These are phyloP conservation scores for Electrona antarctica DNA, from an alignment of 2,113 vertebrate genomes.

Conservation along the genomic window DNA sequence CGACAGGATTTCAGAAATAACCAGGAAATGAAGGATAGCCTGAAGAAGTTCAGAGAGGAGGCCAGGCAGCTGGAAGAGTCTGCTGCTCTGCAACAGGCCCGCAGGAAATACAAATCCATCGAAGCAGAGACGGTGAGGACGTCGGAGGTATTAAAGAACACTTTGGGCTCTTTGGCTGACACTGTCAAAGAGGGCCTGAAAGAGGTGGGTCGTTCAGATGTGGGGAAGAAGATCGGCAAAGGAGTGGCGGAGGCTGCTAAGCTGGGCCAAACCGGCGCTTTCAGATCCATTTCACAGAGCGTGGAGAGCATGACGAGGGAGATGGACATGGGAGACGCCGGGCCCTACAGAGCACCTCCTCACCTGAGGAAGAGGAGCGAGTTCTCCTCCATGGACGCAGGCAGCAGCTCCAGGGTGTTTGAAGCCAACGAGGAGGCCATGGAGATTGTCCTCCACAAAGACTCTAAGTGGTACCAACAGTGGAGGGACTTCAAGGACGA, in stretches of 20 bases:
- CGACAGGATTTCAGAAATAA: constrained; percentile 88
- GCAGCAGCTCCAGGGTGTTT: constrained; percentile 82
- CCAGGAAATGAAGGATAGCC: constrained; percentile 90
- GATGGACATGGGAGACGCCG: constrained; percentile 85
- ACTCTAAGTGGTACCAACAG: constrained; percentile 90
- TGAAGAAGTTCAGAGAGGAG: constrained; percentile 86
- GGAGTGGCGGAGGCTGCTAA: constrained; percentile 85
- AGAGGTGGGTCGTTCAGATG: constrained; percentile 82
- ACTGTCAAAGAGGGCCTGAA: constrained; percentile 86
- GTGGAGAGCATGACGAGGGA: constrained; percentile 92
- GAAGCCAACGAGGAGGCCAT: constrained; percentile 91
- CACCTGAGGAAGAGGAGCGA: constrained; percentile 90
- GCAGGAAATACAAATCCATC: constrained; percentile 89
- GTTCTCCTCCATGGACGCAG: constrained; percentile 82
- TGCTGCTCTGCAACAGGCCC: constrained; percentile 82
- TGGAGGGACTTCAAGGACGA: constrained; percentile 93
- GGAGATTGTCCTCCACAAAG: constrained; percentile 87
- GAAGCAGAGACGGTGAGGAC: constrained; percentile 87
- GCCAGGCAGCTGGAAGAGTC: constrained; percentile 87
- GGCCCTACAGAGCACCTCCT: constrained; percentile 87
- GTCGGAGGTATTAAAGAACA: constrained; percentile 86
- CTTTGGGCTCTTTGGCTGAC: constrained; percentile 81
- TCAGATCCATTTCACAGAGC: constrained; percentile 86
- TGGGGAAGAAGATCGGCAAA: constrained; percentile 85
- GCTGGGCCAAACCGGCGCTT: constrained; percentile 82